phyloP scores from a whole-genome alignment of 2,888 invertebrate species.

The Caenorhabditis uteleia region DNA sequence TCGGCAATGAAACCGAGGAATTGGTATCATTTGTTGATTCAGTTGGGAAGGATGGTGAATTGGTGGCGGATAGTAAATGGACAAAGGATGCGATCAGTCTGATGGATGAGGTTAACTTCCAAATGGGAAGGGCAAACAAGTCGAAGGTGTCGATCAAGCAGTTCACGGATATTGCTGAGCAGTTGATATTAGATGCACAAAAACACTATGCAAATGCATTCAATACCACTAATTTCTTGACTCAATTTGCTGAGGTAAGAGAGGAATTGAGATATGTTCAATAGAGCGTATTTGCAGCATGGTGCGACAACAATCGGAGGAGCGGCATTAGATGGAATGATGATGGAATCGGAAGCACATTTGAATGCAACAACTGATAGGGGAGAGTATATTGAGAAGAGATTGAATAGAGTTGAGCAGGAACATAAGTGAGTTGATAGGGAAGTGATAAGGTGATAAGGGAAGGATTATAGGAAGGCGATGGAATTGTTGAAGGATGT shows the following conservation, averaged over 20 bases:
- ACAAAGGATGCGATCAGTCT: constrained; percentile 57
- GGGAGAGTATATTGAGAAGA: constrained; percentile 63
- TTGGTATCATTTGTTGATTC: constrained; percentile 35
- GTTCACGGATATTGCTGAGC: constrained; percentile 36
- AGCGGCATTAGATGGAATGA: constrained; percentile 49
- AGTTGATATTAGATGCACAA: constrained; percentile 33
- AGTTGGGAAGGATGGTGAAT: constrained; percentile 32
- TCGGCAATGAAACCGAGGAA: constrained; percentile 59
- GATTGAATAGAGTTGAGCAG: constrained; percentile 51
- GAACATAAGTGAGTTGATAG: constrained; percentile 28
- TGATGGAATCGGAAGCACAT: constrained; percentile 68
- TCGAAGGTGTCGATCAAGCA: constrained; percentile 28
- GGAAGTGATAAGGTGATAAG: not conserved
- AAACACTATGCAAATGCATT: constrained; percentile 45
- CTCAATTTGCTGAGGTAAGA: constrained; percentile 42
- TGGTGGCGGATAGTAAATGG: constrained; percentile 42
- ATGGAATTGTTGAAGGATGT: constrained; percentile 62
- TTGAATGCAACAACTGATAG: constrained; percentile 67
- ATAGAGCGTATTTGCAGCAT: too few species aligned
- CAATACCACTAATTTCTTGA: constrained; percentile 55
- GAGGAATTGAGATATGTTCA: too few species aligned
- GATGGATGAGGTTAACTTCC: constrained; percentile 56
- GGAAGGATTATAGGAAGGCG: constrained; percentile 50
- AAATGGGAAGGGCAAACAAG: constrained; percentile 40
- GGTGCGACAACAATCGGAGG: constrained; percentile 46